Conservation (phyloP, 2,888 invertebrate genomes). For the Idaea dimidiata region DNA sequence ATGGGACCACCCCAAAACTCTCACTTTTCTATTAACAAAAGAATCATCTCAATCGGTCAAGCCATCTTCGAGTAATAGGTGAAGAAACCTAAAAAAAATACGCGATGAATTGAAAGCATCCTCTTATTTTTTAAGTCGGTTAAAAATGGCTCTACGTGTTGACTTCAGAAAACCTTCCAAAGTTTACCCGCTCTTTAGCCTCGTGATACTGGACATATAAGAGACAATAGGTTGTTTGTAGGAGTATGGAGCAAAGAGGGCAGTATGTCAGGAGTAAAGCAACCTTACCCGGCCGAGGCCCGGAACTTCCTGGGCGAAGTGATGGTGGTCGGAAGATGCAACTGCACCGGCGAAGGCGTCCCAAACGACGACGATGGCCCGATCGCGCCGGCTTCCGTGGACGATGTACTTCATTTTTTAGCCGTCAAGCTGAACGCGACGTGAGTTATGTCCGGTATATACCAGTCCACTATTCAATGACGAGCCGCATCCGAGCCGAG, state of each 20-base stretch:
- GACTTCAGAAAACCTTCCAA: too few species aligned
- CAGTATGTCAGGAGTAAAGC: slow-evolving; percentile 57
- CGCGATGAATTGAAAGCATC: too few species aligned
- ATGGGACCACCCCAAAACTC: too few species aligned
- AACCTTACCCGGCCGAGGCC: slow-evolving; percentile 63
- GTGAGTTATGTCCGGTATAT: slow-evolving; percentile 43
- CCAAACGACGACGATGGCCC: slow-evolving; percentile 68
- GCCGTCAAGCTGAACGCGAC: slow-evolving; percentile 64
- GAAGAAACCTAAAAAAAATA: too few species aligned
- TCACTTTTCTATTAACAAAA: too few species aligned
- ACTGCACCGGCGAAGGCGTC: slow-evolving; percentile 57
- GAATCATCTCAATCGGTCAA: too few species aligned
- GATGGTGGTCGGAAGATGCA: slow-evolving; percentile 72
- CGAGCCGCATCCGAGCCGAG: neutral
- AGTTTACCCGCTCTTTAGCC: too few species aligned
- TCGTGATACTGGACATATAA: too few species aligned
- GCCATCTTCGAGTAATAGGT: too few species aligned
- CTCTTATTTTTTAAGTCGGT: too few species aligned
- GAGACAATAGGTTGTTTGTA: too few species aligned
- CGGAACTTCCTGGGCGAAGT: slow-evolving; percentile 64
- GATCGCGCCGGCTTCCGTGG: slow-evolving; percentile 68
- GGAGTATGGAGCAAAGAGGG: slow-evolving; percentile 54
- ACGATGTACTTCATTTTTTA: slow-evolving; percentile 72
- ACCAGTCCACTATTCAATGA: slow-evolving; percentile 2
- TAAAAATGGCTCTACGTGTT: too few species aligned